phyloP scores from a whole-genome alignment of 2,797 vertebrate species.

The Thalassophryne amazonica region DNA sequence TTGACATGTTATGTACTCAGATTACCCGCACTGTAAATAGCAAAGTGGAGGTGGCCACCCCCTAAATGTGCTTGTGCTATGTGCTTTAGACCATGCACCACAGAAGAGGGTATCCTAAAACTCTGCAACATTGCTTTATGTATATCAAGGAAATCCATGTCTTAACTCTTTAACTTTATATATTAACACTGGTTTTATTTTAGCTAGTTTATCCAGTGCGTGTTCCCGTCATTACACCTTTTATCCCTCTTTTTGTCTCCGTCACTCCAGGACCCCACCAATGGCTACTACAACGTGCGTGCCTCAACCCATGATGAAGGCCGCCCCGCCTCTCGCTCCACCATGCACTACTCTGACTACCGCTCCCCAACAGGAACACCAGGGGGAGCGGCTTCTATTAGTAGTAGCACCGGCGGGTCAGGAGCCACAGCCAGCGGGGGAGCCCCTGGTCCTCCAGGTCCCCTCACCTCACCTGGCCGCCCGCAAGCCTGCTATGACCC shows the following conservation, averaged over 20 bases:
- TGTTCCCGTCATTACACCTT: no score
- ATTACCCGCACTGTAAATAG: no score
- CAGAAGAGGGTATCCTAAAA: no score
- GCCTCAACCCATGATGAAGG: constrained; percentile 89
- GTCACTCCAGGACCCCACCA: constrained; percentile 88
- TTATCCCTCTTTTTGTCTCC: constrained; percentile 4
- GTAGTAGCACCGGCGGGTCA: constrained; percentile 69
- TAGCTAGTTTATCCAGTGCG: no score
- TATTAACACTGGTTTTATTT: no score
- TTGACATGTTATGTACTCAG: no score
- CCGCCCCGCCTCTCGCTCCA: constrained; percentile 86
- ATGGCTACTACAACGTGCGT: constrained; percentile 95
- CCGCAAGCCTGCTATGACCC: constrained; percentile 85
- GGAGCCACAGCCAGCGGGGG: constrained; percentile 76
- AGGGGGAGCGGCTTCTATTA: constrained; percentile 72
- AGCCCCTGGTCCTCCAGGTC: constrained; percentile 78
- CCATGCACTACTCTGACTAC: constrained; percentile 90
- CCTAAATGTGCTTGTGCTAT: no score
- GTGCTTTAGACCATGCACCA: no score
- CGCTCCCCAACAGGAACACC: constrained; percentile 75
- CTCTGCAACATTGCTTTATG: no score
- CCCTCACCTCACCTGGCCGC: constrained; percentile 84
- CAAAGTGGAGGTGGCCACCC: no score
- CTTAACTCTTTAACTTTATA: no score
- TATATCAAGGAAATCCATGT: no score